phyloP scores from a whole-genome alignment of 2,888 invertebrate genomes.

The Alcis repandata region DNA sequence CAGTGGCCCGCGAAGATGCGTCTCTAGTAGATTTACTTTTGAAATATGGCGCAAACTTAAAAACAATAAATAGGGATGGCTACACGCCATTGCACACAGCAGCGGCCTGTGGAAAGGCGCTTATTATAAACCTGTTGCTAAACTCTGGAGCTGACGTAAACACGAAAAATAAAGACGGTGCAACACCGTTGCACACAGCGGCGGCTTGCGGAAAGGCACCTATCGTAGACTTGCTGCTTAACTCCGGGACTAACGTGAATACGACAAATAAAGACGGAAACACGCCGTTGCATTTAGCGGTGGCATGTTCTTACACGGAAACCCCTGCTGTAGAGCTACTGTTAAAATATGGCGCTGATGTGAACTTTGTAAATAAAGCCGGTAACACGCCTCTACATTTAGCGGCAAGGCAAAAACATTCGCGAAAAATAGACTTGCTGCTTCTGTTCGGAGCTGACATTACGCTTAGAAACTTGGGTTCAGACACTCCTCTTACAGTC shows the following conservation, averaged over 20 bases:
- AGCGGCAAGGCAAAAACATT: slow-evolving; percentile 32
- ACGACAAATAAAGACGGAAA: slow-evolving; percentile 47
- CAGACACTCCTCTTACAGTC: slow-evolving; percentile 45
- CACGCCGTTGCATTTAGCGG: slow-evolving; percentile 51
- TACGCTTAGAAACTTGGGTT: slow-evolving; percentile 39
- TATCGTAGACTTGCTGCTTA: not conserved
- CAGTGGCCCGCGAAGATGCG: not conserved
- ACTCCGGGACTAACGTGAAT: slow-evolving; percentile 48
- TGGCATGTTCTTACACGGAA: slow-evolving; percentile 41
- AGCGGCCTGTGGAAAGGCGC: not conserved
- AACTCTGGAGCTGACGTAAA: not conserved
- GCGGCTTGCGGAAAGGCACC: not conserved
- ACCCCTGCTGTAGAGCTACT: slow-evolving; percentile 44
- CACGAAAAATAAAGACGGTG: not conserved
- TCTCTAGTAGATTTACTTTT: not conserved
- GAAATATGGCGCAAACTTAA: not conserved
- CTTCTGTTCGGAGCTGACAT: slow-evolving; percentile 44
- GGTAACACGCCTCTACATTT: not conserved
- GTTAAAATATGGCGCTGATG: slow-evolving; percentile 45
- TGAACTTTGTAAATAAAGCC: slow-evolving; percentile 9
- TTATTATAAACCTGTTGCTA: not conserved
- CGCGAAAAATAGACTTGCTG: slow-evolving; percentile 43
- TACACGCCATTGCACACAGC: not conserved
- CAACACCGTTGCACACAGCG: not conserved
- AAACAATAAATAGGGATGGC: not conserved